These are phyloP conservation scores for Lipotes vexillifer DNA, from an alignment of 2,113 vertebrate genomes.

Conservation along the genomic window DNA sequence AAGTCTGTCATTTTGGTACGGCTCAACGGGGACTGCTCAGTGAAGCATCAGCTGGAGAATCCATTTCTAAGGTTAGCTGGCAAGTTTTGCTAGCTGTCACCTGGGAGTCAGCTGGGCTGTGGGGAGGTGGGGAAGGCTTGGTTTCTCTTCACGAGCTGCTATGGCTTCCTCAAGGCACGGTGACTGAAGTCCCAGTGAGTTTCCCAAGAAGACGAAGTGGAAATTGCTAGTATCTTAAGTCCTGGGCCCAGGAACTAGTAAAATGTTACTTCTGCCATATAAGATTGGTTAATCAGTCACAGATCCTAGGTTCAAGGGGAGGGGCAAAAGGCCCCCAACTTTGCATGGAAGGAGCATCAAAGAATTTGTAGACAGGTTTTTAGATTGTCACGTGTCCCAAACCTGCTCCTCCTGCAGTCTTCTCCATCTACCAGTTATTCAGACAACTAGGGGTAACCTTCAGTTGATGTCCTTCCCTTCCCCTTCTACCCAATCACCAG, in stretches of 20 bases:
- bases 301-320: neutral
- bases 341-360: neutral
- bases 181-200: neutral
- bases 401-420: neutral
- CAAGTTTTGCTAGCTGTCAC: neutral
- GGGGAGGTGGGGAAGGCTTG: neutral
- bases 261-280: neutral
- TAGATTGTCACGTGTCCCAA: neutral
- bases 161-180: neutral
- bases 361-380: neutral
- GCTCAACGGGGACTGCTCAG: neutral
- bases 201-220: neutral
- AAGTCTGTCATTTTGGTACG: neutral
- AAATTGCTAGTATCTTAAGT: neutral
- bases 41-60: neutral
- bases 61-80: neutral
- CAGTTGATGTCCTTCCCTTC: neutral
- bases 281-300: neutral
- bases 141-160: neutral
- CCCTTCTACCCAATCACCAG: neutral
- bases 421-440: neutral
- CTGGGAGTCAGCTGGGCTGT: neutral
- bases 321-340: neutral
- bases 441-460: neutral
- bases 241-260: neutral